Percentiles rank a stretch among this genome's conserved stretches.
Evolutionary conservation across 1,140 invertebrate species (phyloP).

Genomic region (Aphidius ervi): DNA sequence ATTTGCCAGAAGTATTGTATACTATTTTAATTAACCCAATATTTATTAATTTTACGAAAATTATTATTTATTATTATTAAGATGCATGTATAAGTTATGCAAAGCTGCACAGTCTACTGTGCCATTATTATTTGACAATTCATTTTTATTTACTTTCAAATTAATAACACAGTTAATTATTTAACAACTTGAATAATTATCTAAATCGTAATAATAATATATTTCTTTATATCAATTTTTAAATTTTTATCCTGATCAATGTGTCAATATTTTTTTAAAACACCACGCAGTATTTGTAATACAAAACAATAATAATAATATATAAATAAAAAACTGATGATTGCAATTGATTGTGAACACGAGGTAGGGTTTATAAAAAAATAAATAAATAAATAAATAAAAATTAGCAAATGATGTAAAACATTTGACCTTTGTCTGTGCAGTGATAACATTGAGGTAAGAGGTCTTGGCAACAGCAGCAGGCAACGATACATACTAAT

Average conservation of each 20-base stretch:
- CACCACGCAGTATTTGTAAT: too few species aligned
- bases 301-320: too few species aligned
- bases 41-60: too few species aligned
- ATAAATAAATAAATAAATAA: constrained; percentile 16
- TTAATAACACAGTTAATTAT: too few species aligned
- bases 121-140: constrained; percentile 33
- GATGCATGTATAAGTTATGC: constrained; percentile 43
- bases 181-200: too few species aligned
- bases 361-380: too few species aligned
- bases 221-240: too few species aligned
- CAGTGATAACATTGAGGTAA: constrained; percentile 5
- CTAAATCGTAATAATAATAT: too few species aligned
- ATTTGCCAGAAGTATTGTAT: constrained; percentile 3
- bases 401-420: not conserved
- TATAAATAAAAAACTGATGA: too few species aligned
- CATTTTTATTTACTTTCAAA: not conserved
- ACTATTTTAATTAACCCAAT: constrained; percentile 1
- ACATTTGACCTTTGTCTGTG: constrained; percentile 6
- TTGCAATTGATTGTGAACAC: too few species aligned
- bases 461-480: constrained; percentile 30
- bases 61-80: constrained; percentile 13
- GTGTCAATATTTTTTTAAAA: too few species aligned
- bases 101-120: constrained; percentile 42
- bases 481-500: constrained; percentile 24
- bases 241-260: too few species aligned